phyloP scores from a whole-genome alignment of 2,113 vertebrate species.

The Pachypanchax playfairii region DNA sequence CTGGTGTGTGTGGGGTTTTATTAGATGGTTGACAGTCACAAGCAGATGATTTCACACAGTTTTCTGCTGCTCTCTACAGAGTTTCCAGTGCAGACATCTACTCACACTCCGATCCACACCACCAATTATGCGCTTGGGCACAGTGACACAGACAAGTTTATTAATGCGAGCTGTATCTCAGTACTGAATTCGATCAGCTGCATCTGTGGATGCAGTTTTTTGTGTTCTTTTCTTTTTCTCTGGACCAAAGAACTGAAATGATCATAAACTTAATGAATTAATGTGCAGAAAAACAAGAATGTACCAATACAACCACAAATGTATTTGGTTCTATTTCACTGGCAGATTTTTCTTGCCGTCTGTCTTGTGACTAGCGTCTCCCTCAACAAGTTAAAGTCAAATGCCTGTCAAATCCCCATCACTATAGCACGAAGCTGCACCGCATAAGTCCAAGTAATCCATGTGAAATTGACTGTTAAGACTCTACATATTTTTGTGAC shows the following conservation, averaged over 20 bases:
- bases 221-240: not conserved
- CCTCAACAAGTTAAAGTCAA: slow-evolving; percentile 57
- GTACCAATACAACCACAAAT: not conserved
- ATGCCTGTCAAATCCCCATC: slow-evolving; percentile 56
- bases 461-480: slow-evolving; percentile 53
- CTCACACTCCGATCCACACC: not conserved
- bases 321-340: not conserved
- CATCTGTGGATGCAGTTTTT: not conserved
- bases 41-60: not conserved
- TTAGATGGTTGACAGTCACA: not conserved
- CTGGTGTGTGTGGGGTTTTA: not conserved
- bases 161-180: slow-evolving; percentile 3
- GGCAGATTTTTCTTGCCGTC: slow-evolving; percentile 29
- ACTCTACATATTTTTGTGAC: slow-evolving; percentile 33
- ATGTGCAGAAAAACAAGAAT: not conserved
- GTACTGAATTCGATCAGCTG: not conserved
- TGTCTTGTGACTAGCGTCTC: slow-evolving; percentile 46
- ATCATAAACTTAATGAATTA: too few relatives aligned
- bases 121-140: slow-evolving; percentile 1
- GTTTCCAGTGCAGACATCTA: not conserved
- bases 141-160: slow-evolving; percentile 8
- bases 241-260: not conserved
- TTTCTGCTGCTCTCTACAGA: slow-evolving; percentile 11
- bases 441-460: slow-evolving; percentile 54
- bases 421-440: slow-evolving; percentile 22